These are phyloP conservation scores for Hypercompe scribonia DNA, from an alignment of 2,888 invertebrate genomes.

Conservation along the genomic window DNA sequence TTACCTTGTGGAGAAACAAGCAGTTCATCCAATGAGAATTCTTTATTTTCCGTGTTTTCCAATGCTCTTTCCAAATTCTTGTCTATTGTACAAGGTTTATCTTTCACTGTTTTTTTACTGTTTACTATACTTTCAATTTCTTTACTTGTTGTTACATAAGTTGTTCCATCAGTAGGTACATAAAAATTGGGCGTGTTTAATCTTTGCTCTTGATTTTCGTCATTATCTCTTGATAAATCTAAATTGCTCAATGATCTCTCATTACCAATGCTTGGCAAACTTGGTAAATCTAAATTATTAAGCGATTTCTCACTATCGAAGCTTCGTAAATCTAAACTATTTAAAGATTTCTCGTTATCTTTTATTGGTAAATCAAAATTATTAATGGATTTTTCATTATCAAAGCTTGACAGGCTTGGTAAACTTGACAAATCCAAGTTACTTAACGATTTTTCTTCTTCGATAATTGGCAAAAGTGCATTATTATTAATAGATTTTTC, in stretches of 20 bases:
- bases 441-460: slow-evolving; percentile 15
- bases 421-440: slow-evolving; percentile 14
- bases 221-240: slow-evolving; percentile 23
- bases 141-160: slow-evolving; percentile 22
- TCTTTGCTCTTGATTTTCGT: neutral
- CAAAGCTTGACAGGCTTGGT: slow-evolving; percentile 18
- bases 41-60: slow-evolving; percentile 58
- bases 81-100: slow-evolving; percentile 65
- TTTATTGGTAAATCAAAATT: slow-evolving; percentile 26
- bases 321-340: slow-evolving; percentile 19
- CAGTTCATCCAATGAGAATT: slow-evolving; percentile 67
- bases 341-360: slow-evolving; percentile 8
- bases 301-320: slow-evolving; percentile 25
- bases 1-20: slow-evolving; percentile 71
- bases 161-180: slow-evolving; percentile 23
- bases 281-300: slow-evolving; percentile 19
- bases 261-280: slow-evolving; percentile 20
- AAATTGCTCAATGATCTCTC: slow-evolving; percentile 19
- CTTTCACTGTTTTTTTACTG: slow-evolving; percentile 27
- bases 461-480: slow-evolving; percentile 19
- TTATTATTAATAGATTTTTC: slow-evolving; percentile 13
- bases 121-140: slow-evolving; percentile 31
- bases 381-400: slow-evolving; percentile 13
- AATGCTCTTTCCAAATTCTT: slow-evolving; percentile 72
- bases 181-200: slow-evolving; percentile 13